Evolutionary conservation across 2,888 invertebrate genomes (phyloP).

Genomic region (Caenorhabditis virilis): DNA sequence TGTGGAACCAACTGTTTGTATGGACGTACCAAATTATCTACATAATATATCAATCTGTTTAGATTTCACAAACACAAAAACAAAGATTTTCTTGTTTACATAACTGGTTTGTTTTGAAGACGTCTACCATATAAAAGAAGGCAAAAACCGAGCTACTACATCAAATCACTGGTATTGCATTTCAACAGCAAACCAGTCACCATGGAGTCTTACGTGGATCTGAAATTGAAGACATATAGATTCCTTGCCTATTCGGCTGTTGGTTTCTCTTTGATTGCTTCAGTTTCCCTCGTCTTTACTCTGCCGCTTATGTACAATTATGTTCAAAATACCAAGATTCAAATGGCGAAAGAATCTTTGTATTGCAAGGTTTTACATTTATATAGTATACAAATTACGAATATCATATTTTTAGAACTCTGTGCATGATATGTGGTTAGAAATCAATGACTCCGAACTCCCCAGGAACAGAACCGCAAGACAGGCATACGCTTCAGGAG

Average conservation of each 20-base stretch:
- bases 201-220: slow-evolving; percentile 28
- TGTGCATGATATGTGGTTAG: slow-evolving; percentile 17
- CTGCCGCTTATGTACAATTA: slow-evolving; percentile 20
- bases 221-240: slow-evolving; percentile 10
- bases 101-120: not conserved
- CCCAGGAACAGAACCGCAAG: slow-evolving; percentile 21
- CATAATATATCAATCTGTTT: not conserved
- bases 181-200: slow-evolving; percentile 4
- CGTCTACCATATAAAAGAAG: slow-evolving; percentile 2
- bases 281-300: slow-evolving; percentile 16
- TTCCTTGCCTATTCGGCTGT: slow-evolving; percentile 23
- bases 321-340: slow-evolving; percentile 9
- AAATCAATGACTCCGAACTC: slow-evolving; percentile 10
- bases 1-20: slow-evolving; percentile 4
- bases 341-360: slow-evolving; percentile 10
- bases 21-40: not conserved
- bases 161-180: no score
- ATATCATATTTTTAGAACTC: slow-evolving; percentile 18
- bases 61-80: not conserved
- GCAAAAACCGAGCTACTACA: not conserved
- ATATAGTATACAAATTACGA: no score
- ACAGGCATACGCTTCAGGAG: slow-evolving; percentile 17
- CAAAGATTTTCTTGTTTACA: no score
- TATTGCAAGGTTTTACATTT: slow-evolving; percentile 20
- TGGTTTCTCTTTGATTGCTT: slow-evolving; percentile 10